Evolutionary conservation across 2,113 vertebrate genomes (phyloP), one percentile per base, ranked within the genome.

Genomic region (Tetrao urogallus): DNA sequence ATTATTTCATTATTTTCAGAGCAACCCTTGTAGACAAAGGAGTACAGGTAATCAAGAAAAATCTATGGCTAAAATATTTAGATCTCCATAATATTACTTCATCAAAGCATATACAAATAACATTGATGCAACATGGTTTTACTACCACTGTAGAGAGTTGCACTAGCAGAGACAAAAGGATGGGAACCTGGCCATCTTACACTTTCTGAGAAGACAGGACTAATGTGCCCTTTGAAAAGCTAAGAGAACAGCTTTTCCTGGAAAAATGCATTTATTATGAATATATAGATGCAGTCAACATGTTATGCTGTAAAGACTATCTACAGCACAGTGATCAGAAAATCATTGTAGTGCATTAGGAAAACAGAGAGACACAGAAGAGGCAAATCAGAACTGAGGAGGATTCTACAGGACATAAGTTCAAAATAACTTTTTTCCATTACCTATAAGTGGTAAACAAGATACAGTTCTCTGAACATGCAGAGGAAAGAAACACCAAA

Each of bases 81-180:
- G 22, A 67, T 20, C 63, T 4, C 32, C 27, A 27, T n/a, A 40
- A 57, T 4, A 73, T 10, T 47, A 1, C 52, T 77, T 74, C 5
- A 77, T 30, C 4, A 3, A 36, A 86, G 47, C 22, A 70, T 10
- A 48, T 6, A 58, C 1, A 4, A 16, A 36, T 10, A 61, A 56
- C 32, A 34, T 27, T 21, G n/a, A 86, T n/a, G 38, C 65, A 57
- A 30, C 17, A 48, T 4, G 36, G 21, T 30, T 74, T 83, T 78
- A 81, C 36, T 20, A 52, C 19, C 50, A 74, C 22, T 0, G 0
- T 0, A 78, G 36, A 73, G 12, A 65, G 30, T 69, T 60, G 40
- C 19, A 32, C 24, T 3, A 34, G 9, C 28, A 76, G 48, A 65
- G 11, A 47, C 8, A 76, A 42, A 76, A 56, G 54, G 54, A 56